A percentile compares a stretch with the other conserved stretches of the same genome.
phyloP scores from a whole-genome alignment of 1,140 invertebrate genomes.

The Himalopsyche phryganea region DNA sequence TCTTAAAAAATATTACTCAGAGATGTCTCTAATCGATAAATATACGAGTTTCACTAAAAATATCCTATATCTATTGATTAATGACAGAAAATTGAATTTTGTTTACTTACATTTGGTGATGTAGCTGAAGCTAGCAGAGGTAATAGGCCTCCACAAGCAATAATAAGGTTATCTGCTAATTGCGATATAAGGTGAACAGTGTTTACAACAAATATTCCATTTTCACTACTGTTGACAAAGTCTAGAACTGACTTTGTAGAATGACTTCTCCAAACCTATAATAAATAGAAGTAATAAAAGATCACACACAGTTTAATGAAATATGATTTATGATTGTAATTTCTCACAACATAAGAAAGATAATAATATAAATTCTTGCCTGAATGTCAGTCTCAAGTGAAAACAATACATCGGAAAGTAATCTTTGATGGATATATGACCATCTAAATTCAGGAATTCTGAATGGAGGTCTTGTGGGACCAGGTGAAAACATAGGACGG shows the following conservation, averaged over 20 bases:
- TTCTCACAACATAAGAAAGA: not conserved
- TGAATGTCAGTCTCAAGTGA: slow-evolving; percentile 97
- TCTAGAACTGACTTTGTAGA: slow-evolving; percentile 95
- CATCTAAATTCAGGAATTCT: slow-evolving; percentile 99
- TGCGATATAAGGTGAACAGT: slow-evolving; percentile 99
- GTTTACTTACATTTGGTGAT: slow-evolving; percentile 92
- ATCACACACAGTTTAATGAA: not conserved
- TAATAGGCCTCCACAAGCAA: slow-evolving; percentile 95
- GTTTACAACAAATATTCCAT: slow-evolving; percentile 98
- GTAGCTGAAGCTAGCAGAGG: slow-evolving; percentile 96
- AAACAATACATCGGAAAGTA: slow-evolving; percentile 95
- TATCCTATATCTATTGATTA: too few species aligned
- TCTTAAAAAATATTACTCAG: too few species aligned
- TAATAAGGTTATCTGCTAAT: slow-evolving; percentile 97
- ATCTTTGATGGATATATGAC: slow-evolving; percentile 96
- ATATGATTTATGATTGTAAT: not conserved
- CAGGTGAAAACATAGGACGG: slow-evolving; percentile 90
- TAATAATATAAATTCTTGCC: slow-evolving; percentile 49
- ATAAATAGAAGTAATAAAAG: slow-evolving; percentile 31
- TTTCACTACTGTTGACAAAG: slow-evolving; percentile 96
- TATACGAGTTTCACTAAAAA: too few species aligned
- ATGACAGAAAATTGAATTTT: too few species aligned
- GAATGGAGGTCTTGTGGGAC: slow-evolving; percentile 93
- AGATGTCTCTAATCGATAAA: too few species aligned
- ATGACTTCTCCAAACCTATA: slow-evolving; percentile 72